phyloP scores from a whole-genome alignment of 1,140 invertebrate genomes.

The Neodiprion pinetum region DNA sequence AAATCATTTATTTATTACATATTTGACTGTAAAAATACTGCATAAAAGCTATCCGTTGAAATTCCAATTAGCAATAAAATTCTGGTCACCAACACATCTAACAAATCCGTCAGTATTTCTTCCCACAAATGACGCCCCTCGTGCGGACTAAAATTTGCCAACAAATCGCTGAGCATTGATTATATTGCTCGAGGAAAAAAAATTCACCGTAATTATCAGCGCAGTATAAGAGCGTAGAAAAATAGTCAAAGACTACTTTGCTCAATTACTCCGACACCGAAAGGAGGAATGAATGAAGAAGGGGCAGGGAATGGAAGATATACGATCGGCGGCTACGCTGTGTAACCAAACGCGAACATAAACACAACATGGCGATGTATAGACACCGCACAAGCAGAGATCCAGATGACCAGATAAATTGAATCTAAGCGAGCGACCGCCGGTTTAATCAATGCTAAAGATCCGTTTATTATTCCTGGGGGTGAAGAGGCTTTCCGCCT shows the following conservation, averaged over 20 bases:
- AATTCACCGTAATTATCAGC: background rate
- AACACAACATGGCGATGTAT: background rate
- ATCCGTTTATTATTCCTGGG: background rate
- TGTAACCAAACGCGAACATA: background rate
- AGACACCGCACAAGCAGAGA: background rate
- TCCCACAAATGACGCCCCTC: no score
- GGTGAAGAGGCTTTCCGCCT: background rate
- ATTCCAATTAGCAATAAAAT: no score
- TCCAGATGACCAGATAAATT: conserved; percentile 7
- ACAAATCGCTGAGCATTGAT: background rate
- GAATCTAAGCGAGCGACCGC: conserved; percentile 3
- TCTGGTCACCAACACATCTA: no score
- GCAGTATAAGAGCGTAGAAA: background rate
- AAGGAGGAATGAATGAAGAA: background rate
- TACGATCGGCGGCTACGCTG: no score
- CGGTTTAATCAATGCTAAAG: conserved; percentile 1
- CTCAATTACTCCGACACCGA: background rate
- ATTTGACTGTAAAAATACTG: no score
- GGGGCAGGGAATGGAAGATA: background rate
- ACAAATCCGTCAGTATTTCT: no score
- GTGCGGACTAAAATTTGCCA: background rate
- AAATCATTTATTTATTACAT: no score
- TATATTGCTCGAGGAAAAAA: background rate
- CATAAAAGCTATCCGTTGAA: no score
- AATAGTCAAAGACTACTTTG: background rate